phyloP scores from a whole-genome alignment of 2,113 vertebrate species.

The Phylloscopus trochiloides region DNA sequence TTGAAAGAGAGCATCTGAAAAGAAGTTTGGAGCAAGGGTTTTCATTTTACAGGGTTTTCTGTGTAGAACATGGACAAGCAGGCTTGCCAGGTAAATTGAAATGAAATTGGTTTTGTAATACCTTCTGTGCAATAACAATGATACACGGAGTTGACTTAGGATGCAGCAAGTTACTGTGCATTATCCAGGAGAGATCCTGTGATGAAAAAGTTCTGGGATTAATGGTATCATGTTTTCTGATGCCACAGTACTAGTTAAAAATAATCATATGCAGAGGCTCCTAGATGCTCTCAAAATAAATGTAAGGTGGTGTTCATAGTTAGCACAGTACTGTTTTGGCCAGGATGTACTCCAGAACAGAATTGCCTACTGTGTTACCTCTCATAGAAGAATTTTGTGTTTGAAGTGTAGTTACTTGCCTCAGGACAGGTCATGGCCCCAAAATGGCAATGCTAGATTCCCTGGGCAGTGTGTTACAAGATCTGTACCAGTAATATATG shows the following conservation, averaged over 20 bases:
- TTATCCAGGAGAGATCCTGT: neutral
- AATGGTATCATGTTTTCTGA: neutral
- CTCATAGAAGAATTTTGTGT: neutral
- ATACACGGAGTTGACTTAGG: neutral
- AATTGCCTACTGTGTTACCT: neutral
- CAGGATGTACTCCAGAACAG: neutral
- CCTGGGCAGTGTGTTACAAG: neutral
- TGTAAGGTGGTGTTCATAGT: rapidly evolving
- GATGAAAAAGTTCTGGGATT: neutral
- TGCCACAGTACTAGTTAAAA: neutral
- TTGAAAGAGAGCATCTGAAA: neutral
- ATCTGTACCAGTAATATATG: neutral
- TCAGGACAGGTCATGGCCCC: neutral
- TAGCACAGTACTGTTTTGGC: neutral
- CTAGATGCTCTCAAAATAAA: neutral
- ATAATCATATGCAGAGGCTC: neutral
- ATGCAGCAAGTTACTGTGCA: neutral
- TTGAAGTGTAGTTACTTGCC: neutral
- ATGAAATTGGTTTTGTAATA: neutral
- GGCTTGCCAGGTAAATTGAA: neutral
- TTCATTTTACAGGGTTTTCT: neutral
- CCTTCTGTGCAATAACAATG: neutral
- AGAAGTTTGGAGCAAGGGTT: neutral
- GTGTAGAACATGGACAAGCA: neutral
- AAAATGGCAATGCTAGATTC: neutral